These are phyloP conservation scores for Oxyteleia sp. DNA, from an alignment of 2,888 invertebrate species.

Conservation along the genomic window DNA sequence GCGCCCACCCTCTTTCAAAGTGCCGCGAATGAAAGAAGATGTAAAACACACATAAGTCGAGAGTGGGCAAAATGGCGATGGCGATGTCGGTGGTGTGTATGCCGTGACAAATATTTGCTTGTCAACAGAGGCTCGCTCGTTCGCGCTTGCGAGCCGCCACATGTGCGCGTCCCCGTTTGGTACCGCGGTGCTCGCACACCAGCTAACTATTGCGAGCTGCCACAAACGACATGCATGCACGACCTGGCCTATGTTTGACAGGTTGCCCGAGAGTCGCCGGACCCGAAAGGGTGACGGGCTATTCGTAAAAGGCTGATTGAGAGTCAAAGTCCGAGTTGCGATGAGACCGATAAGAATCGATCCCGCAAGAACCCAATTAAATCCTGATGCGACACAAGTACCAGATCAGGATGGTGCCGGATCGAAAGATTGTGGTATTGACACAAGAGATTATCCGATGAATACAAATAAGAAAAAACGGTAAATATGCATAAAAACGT, in stretches of 20 bases:
- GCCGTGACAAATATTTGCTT: slow-evolving; percentile 86
- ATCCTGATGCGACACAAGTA: slow-evolving; percentile 5
- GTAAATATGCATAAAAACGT: no score
- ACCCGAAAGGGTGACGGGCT: slow-evolving; percentile 20
- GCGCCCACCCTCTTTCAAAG: slow-evolving; percentile 70
- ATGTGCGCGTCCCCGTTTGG: slow-evolving; percentile 71
- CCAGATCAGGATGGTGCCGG: slow-evolving; percentile 14
- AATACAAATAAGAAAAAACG: no score
- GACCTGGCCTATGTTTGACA: slow-evolving; percentile 80
- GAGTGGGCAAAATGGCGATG: slow-evolving; percentile 73
- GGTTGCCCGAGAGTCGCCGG: slow-evolving; percentile 43
- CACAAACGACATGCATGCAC: slow-evolving; percentile 82
- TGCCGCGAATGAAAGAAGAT: slow-evolving; percentile 72
- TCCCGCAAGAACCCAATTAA: slow-evolving; percentile 35
- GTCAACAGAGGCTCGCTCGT: slow-evolving; percentile 82
- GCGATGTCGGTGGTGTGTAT: slow-evolving; percentile 82
- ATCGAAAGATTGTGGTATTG: slow-evolving; percentile 36
- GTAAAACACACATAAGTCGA: slow-evolving; percentile 74
- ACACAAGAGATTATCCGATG: slow-evolving; percentile 16
- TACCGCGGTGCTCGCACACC: slow-evolving; percentile 76
- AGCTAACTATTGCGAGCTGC: slow-evolving; percentile 69
- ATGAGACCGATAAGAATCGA: slow-evolving; percentile 14
- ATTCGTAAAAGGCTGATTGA: slow-evolving; percentile 35
- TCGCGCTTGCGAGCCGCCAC: slow-evolving; percentile 59
- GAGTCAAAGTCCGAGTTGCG: slow-evolving; percentile 5